These are phyloP conservation scores for Meda fulgida DNA, from an alignment of 2,797 vertebrate species.

Conservation along the genomic window DNA sequence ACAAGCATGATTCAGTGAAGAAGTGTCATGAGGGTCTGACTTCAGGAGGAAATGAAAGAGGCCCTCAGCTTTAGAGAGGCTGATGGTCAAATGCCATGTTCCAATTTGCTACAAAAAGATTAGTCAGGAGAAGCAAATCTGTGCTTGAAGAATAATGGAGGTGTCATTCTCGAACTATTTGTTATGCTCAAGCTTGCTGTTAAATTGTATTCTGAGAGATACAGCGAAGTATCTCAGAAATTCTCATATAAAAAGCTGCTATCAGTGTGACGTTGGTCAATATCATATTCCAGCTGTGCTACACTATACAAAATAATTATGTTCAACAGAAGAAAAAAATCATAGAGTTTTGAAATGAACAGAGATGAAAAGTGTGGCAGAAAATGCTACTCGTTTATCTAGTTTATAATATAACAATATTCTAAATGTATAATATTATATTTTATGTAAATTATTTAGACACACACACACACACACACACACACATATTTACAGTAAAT, in stretches of 20 bases:
- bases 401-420: neutral
- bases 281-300: neutral
- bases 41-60: conserved; percentile 9
- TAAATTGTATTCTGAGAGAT: neutral
- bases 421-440: neutral
- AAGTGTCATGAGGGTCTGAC: neutral
- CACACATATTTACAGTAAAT: too few relatives aligned
- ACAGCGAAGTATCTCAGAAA: neutral
- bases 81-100: conserved; percentile 29
- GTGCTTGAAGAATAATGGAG: conserved; percentile 15
- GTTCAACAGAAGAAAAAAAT: neutral
- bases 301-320: neutral
- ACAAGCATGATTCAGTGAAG: neutral
- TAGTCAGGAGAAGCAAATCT: conserved; percentile 26
- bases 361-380: neutral
- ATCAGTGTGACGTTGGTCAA: neutral
- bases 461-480: too few relatives aligned
- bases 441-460: neutral
- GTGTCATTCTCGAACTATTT: neutral
- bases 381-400: neutral
- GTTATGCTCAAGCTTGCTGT: neutral
- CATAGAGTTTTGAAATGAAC: neutral
- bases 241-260: conserved; percentile 6
- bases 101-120: conserved; percentile 18
- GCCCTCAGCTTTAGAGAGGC: neutral